phyloP scores from a whole-genome alignment of 2,797 vertebrate species.

The Pseudochaenichthys georgianus region DNA sequence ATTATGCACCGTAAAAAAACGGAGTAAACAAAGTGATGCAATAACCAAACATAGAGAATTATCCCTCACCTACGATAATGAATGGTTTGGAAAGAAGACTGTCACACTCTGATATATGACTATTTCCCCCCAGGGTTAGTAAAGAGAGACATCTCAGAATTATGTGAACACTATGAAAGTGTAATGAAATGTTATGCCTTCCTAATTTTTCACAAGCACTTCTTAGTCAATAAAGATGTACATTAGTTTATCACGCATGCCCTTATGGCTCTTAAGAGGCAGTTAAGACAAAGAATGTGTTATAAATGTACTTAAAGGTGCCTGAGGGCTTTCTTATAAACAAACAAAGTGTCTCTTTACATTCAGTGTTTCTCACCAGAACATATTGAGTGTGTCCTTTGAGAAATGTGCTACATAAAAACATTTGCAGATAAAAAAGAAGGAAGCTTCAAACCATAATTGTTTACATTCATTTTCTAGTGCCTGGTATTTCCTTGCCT shows the following conservation, averaged over 20 bases:
- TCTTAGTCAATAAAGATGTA: not conserved
- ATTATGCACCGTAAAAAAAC: conserved; percentile 45
- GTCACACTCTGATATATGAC: not conserved
- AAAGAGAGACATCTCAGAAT: conserved; percentile 6
- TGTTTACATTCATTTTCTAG: not conserved
- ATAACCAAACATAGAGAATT: conserved; percentile 15
- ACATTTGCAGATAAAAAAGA: not conserved
- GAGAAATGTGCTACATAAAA: not conserved
- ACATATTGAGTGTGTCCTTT: not conserved
- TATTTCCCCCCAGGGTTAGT: conserved; percentile 1
- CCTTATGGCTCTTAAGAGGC: not conserved
- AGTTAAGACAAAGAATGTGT: not conserved
- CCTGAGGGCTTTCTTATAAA: not conserved
- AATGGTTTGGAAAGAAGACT: conserved; percentile 11
- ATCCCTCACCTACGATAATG: not conserved
- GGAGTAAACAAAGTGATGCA: conserved; percentile 34
- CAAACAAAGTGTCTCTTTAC: not conserved
- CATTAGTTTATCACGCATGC: not conserved
- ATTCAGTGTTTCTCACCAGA: not conserved
- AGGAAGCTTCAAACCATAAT: not conserved
- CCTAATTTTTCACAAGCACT: conserved; percentile 5
- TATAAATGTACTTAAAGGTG: not conserved
- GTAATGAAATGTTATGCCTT: not conserved
- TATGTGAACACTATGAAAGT: not conserved
- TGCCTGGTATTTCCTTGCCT: not conserved